phyloP scores from a whole-genome alignment of 1,140 invertebrate genomes.

The Neuroterus valhalla region DNA sequence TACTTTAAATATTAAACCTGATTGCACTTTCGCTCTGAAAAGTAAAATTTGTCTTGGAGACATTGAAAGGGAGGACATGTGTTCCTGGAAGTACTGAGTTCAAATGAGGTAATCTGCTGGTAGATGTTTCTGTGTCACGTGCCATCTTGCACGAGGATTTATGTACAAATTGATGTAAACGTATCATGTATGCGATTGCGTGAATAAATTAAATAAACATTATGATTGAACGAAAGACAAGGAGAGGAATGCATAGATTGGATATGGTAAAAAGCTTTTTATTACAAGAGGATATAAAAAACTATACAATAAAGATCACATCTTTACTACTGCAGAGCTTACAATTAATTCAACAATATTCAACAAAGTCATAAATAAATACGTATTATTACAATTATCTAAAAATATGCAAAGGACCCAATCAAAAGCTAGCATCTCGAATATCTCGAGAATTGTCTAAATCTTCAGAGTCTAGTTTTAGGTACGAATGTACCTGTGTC shows the following conservation, averaged over 20 bases:
- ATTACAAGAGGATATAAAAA: conserved; percentile 62
- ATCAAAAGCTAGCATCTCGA: too few species aligned
- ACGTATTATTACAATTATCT: too few species aligned
- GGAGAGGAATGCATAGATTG: conserved; percentile 21
- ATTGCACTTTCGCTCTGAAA: background rate
- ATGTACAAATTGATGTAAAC: background rate
- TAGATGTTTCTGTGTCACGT: background rate
- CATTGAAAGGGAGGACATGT: background rate
- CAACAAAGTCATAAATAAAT: conserved; percentile 53
- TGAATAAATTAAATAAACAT: background rate
- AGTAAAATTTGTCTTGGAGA: background rate
- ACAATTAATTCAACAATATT: conserved; percentile 33
- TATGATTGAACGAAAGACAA: background rate
- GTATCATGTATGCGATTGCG: background rate
- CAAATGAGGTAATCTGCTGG: background rate
- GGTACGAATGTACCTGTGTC: too few species aligned
- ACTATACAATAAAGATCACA: conserved; percentile 60
- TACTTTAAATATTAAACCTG: background rate
- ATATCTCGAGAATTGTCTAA: too few species aligned
- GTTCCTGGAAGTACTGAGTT: background rate
- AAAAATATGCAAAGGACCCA: too few species aligned
- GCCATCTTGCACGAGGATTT: background rate
- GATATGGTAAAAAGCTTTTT: conserved; percentile 52
- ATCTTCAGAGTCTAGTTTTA: too few species aligned
- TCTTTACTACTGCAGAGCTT: conserved; percentile 40